Evolutionary conservation across 64 coral and sea anemone species (phyloP), one percentile per base, ranked within the genome.

Genomic region (Porites lutea): DNA sequence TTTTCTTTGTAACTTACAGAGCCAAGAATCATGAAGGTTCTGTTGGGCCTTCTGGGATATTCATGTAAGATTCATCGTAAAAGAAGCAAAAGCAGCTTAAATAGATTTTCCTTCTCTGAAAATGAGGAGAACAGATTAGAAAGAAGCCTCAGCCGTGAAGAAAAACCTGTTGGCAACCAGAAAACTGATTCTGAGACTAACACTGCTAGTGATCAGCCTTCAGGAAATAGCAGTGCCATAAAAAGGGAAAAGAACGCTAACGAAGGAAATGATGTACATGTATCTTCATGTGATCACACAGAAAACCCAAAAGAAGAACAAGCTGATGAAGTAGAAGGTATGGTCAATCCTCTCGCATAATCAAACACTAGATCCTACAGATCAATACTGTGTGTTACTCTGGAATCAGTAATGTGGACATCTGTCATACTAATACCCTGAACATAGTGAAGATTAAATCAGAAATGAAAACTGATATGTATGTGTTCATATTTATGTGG

Each of bases 51-150:
- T 8, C 51, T 97, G 37, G 92, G 95, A 9, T 97, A 97, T 67
- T 97, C 95, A 0, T 97, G 92, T 73, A 97, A 97, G 63, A 68
- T 97, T 60, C 95, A 97, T 68, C 89, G 95, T 37, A 97, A 97
- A 77, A 91, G 82, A 63, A 87, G 92, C 53, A 81, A 89, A 71
- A 95, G 53, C 82, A 95, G 93, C 18, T 15, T 69, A 11, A 69
- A 84, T 16, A 73, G 91, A 13, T 52, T 87, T 47, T 97, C 95
- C 1, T 91, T 97, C 27, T 91, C 95, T 15, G 95, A 97, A 74
- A 84, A 61, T 46, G 68, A 71, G 13, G 90, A 90, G 57, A 23
- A 48, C 8, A 91, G 89, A 54, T 79, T 77, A 12, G 50, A 52
- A 37, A 89, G 73, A 77, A 85, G 77, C 45, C 22, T 65, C 83